Base-by-base conservation (phyloP, 2,113 vertebrate species). In the Anhinga rufa region DNA sequence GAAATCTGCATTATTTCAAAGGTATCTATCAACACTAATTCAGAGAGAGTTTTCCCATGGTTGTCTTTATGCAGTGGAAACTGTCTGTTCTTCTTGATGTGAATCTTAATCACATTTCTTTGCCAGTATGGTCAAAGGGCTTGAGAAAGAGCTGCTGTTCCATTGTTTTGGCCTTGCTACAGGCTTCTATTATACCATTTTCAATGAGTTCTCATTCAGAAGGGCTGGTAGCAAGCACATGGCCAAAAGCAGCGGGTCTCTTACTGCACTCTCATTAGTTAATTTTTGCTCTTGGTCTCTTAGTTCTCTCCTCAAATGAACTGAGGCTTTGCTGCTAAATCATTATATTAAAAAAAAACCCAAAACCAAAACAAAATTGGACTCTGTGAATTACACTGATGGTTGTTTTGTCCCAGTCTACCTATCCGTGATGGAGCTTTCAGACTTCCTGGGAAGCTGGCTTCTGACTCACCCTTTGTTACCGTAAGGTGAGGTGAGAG, bases 101-200 rank as follows among this genome's bases (percentile, higher is more conserved):
- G 91, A 92, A 89, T 96, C 66, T 94, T 92, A 96, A 97, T 96
- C 74, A 48, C 49, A 9, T 92, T 96, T 89, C 65, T 93, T 81
- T 96, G 89, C 66, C 92, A 87, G 70, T 58, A 17, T 89, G 81
- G 88, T 96, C 88, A 93, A 72, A 92, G 66, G 78, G 74, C 86
- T 95, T 96, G 95, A 93, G 94, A 97, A 94, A 84, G 93, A 85
- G 62, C 89, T 87, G 89, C 81, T 87, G 54, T 76, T 89, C 48
- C 81, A 86, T 91, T 93, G 80, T 87, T 92, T 89, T 86, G 12
- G 95, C 71, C 78, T 80, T 79, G 70, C 70, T 89, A 79, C 74
- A 87, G 75, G 57, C 78, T 28, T 58, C 62, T 95, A 77, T 97
- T 93, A 42, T 88, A n/a, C 81, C 15, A n/a, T 92, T 95, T 91